Evolutionary conservation across 2,888 invertebrate genomes (phyloP), one percentile per base, ranked within the genome.

Genomic region (Tetramorium bicarinatum): DNA sequence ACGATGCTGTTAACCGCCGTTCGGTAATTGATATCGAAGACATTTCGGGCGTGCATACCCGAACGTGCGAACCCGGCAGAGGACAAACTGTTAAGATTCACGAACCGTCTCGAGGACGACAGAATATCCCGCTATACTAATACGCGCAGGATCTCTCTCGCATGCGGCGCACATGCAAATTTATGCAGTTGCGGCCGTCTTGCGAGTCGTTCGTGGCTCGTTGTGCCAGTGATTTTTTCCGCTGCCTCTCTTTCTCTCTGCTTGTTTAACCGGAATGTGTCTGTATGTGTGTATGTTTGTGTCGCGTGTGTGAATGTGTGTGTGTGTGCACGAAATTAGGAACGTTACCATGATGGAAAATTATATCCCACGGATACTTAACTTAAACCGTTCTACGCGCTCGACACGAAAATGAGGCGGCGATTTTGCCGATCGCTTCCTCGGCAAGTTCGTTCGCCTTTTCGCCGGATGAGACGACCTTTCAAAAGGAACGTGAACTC

Each of bases 181-280:
- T 61, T 88, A 83, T 86, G 86, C 84, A 81, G 82, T 72, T 74
- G 85, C 80, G 72, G 54, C 44, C 52, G 75, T 75, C 76, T 72
- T 8, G 29, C 77, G 54, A 47, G 13, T 81, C 52, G 77, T 79
- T 76, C 81, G 75, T 64, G 71, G 56, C 82, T 76, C 49, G 52
- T 66, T 79, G 79, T 66, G 38, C 21, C 49, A 13, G 44, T 47
- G 38, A 47, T 85, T 76, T 72, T 80, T 80, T 69, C 80, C 83
- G 52, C 83, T 61, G 82, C 59, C 49, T 56, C 38, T 82, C 77
- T 66, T 59, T 54, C 41, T 67, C 34, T 38, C n/a, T 13, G 61
- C 76, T 62, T 47, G 34, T 71, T 71, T 56, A 44, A 56, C 18
- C 25, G 18, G 34, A 47, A 15, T 8, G 15, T 18, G 41, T 34